Percentiles rank a stretch among this genome's conserved stretches.
These are phyloP conservation scores for Scaptodrosophila latifasciaeformis DNA, from an alignment of 2,888 invertebrate species.

Conservation along the genomic window DNA sequence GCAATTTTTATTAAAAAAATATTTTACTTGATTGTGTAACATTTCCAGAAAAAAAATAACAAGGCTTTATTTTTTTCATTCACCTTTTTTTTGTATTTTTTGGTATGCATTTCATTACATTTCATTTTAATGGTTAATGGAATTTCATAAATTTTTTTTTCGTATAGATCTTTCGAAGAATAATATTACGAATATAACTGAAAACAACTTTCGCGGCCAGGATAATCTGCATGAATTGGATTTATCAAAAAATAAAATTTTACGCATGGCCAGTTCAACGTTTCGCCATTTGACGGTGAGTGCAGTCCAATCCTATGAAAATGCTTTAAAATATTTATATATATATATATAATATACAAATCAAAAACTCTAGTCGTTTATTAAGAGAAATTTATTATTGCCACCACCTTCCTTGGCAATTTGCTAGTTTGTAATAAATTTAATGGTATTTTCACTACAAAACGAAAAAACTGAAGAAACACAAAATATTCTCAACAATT, in stretches of 20 bases:
- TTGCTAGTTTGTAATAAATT: slow-evolving; percentile 51
- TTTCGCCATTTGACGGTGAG: slow-evolving; percentile 81
- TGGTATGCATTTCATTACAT: too few relatives aligned
- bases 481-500: slow-evolving; percentile 40
- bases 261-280: slow-evolving; percentile 84
- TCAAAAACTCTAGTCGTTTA: slow-evolving; percentile 8
- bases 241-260: slow-evolving; percentile 85
- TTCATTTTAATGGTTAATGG: too few relatives aligned
- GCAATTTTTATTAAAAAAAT: too few relatives aligned
- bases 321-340: background rate
- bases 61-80: too few relatives aligned
- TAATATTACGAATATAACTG: slow-evolving; percentile 82
- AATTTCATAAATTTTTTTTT: too few relatives aligned
- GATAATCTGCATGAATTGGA: slow-evolving; percentile 83
- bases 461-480: slow-evolving; percentile 18
- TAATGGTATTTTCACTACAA: slow-evolving; percentile 64
- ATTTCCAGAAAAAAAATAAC: too few relatives aligned
- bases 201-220: slow-evolving; percentile 86
- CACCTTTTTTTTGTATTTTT: background rate
- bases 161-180: slow-evolving; percentile 83
- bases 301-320: too few relatives aligned
- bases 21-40: too few relatives aligned
- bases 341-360: background rate
- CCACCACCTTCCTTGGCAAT: too few relatives aligned
- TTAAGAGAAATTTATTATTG: too few relatives aligned